Evolutionary conservation across 2,888 invertebrate genomes (phyloP), one percentile per base, ranked within the genome.

Genomic region (Steinernema carpocapsae): DNA sequence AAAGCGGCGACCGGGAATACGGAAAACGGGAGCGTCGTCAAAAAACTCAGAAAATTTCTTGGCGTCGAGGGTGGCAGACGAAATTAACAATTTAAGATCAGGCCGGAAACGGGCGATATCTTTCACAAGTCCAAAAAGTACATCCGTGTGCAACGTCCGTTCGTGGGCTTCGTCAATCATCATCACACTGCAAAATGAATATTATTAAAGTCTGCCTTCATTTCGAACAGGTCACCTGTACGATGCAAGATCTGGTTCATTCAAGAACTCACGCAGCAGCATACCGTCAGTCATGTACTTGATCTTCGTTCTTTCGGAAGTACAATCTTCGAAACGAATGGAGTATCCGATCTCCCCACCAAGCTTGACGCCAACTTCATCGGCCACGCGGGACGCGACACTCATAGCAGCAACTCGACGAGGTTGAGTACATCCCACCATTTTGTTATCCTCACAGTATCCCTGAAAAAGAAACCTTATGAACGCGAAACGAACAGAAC

Each of bases 241-340:
- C 1, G 94, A 93, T 52, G 92, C 93, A 74, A 99, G 90, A 90
- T 97, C 97, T 0, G 99, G 99, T 88, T 99, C 97, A 56, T 94
- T 94, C 1, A 99, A 91, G 88, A 99, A 99, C 89, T 99, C 99
- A 86, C 99, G 90, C 80, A 99, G 93, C 56, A 99, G 89, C 87
- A 97, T 99, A 86, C 99, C 99, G 89, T 99, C 99, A 42, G 99
- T 99, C 97, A 99, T 97, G 88, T 99, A 99, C 89, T 99, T 99
- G 71, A 99, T 92, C 24, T 94, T 91, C 7, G 99, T 99, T 81
- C 96, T 91, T 88, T 97, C 97, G 1, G 96, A 96, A 0, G 97
- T 97, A 88, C 97, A 99, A 88, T 99, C 99, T 90, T 99, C 99
- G 90, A 99, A 99, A 83, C 99, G 91, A 85, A 99, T 99, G 82